Evolutionary conservation across 2,888 invertebrate genomes (phyloP), one percentile per base, ranked within the genome.

Genomic region (Eristalis tenax): DNA sequence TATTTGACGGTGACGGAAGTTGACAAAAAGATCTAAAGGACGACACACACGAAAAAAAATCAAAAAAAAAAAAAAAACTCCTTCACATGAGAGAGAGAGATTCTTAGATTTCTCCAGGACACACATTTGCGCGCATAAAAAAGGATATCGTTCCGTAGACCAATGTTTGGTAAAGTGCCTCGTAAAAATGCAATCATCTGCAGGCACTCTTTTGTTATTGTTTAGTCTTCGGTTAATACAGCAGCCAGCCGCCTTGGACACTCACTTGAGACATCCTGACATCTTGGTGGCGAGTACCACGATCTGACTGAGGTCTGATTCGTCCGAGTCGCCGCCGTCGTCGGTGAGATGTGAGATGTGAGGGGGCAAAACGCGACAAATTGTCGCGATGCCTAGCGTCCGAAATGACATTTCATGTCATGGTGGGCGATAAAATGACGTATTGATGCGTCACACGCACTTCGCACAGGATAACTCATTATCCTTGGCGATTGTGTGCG

Each of bases 151-250:
- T 65, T 87, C 59, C 70, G 75, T 78, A 70, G 70, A 43, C 66
- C 74, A 69, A 66, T 80, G 76, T 71, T 59, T 38, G 43, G 83
- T 82, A 82, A 89, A 86, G 82, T 83, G 87, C 87, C 88, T 89
- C 89, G 89, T 89, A 89, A 89, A 89, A 89, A 83, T 89, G 89
- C 89, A 89, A 89, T 89, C 89, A 89, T 88, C 86, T 89, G 89
- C 89, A 89, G 89, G 87, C 89, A 88, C 84, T 88, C 87, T 77
- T 76, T 78, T 86, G 83, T 83, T 78, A 86, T 86, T 86, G 86
- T 83, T 86, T 68, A 71, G 83, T 83, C 86, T 64, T 73, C n/a
- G 64, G 74, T 69, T 79, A 70, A 70, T 76, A 43, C 57, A 22
- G 65, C 57, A 22, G 13, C 61, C 23, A 18, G 1, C 64, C 70